phyloP scores from a whole-genome alignment of 2,888 invertebrate genomes.

The Scrobipalpa costella region DNA sequence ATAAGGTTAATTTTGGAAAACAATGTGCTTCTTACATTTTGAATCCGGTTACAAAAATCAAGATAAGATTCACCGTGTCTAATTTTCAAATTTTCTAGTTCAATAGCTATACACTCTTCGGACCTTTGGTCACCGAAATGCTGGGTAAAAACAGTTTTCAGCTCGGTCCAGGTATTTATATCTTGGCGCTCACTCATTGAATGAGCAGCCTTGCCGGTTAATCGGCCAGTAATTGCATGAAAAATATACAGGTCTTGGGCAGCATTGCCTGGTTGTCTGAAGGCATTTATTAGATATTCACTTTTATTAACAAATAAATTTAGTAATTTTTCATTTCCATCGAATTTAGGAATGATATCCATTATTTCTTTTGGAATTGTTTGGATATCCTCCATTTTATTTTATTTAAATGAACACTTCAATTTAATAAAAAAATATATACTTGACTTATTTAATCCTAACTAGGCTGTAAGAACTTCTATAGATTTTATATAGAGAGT shows the following conservation, averaged over 20 bases:
- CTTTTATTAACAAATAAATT: conserved; percentile 13
- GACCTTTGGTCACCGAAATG: conserved; percentile 33
- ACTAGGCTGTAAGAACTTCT: no score
- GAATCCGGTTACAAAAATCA: conserved; percentile 32
- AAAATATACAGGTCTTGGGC: conserved; percentile 15
- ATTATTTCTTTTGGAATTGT: no score
- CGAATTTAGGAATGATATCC: conserved; percentile 18
- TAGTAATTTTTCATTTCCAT: conserved; percentile 14
- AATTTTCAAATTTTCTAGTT: conserved; percentile 30
- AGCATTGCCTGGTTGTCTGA: neutral
- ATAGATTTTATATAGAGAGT: no score
- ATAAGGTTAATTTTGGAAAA: conserved; percentile 26
- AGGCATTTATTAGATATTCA: conserved; percentile 13
- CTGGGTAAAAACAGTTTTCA: conserved; percentile 28
- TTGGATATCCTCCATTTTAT: no score
- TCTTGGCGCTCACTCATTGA: conserved; percentile 19
- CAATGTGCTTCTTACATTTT: no score
- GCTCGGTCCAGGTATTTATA: conserved; percentile 24
- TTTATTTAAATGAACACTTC: no score
- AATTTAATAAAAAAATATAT: no score
- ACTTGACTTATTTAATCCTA: no score
- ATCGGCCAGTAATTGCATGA: conserved; percentile 17
- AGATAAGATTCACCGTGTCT: conserved; percentile 26
- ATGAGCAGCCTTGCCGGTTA: conserved; percentile 16
- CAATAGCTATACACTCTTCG: conserved; percentile 30